These are phyloP conservation scores for Corvus moneduloides DNA, from an alignment of 2,113 vertebrate genomes.

Conservation along the genomic window DNA sequence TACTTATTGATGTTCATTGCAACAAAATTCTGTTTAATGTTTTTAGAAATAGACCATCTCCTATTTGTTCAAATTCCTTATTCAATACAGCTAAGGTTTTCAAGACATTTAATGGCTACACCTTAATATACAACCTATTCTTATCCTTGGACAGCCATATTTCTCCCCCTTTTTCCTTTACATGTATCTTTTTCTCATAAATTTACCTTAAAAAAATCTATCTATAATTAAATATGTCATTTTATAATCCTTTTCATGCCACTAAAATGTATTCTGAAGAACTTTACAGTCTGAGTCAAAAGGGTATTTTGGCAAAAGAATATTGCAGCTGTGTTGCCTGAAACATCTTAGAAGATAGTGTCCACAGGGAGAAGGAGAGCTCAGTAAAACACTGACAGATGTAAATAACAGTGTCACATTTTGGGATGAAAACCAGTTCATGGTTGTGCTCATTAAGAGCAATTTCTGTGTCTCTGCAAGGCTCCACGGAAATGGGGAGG, in stretches of 20 bases:
- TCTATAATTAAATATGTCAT: neutral
- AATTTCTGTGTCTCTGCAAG: slow-evolving; percentile 27
- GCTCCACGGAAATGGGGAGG: neutral
- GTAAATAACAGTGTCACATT: slow-evolving; percentile 52
- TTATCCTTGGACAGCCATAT: neutral
- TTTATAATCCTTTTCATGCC: neutral
- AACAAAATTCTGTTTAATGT: neutral
- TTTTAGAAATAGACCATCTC: neutral
- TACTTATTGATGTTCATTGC: neutral
- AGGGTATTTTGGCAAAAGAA: slow-evolving; percentile 9
- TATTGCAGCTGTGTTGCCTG: neutral
- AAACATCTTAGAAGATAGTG: neutral
- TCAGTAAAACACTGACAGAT: slow-evolving; percentile 18
- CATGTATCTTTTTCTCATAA: neutral
- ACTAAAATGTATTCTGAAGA: neutral
- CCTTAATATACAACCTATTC: neutral
- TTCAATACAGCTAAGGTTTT: neutral
- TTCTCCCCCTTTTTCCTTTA: neutral
- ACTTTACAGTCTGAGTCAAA: neutral
- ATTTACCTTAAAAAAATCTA: neutral
- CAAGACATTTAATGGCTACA: neutral
- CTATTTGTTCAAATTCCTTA: neutral
- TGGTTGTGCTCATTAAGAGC: slow-evolving; percentile 15
- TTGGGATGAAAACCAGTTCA: slow-evolving; percentile 43
- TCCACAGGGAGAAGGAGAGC: neutral